A percentile compares a stretch with the other conserved stretches of the same genome.
phyloP scores from a whole-genome alignment of 2,113 vertebrate species.

The Dipodomys stephensi region DNA sequence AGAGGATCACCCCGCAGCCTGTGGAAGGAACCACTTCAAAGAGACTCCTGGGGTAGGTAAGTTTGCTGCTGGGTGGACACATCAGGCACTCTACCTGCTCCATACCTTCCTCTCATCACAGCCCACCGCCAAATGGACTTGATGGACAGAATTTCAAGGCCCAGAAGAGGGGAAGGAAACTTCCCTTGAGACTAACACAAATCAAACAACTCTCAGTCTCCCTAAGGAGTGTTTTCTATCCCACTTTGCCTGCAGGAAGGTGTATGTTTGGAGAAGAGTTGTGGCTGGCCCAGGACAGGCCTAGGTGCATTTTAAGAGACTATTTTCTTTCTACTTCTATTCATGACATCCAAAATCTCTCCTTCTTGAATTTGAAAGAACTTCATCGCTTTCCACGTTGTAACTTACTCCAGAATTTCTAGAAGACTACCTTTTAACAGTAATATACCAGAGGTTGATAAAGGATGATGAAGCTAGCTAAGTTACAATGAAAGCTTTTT shows the following conservation, averaged over 20 bases:
- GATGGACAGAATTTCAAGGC: neutral
- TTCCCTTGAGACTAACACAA: neutral
- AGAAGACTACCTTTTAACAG: neutral
- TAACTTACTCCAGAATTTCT: neutral
- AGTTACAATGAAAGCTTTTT: neutral
- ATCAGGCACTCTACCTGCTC: too few relatives aligned
- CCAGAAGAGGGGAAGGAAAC: neutral
- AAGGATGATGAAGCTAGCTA: neutral
- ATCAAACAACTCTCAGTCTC: neutral
- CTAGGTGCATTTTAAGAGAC: neutral
- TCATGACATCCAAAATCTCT: neutral
- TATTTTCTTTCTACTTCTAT: neutral
- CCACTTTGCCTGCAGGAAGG: neutral
- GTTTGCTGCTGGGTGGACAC: fast-evolving
- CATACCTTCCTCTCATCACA: neutral
- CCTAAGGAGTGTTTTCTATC: neutral
- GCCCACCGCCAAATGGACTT: neutral
- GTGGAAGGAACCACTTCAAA: neutral
- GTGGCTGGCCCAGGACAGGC: neutral
- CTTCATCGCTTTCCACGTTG: neutral
- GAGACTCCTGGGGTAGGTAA: neutral
- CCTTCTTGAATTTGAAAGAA: neutral
- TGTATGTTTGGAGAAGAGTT: neutral
- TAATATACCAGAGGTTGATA: too few relatives aligned
- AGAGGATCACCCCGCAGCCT: fast-evolving